Evolutionary conservation across 2,797 vertebrate species (phyloP).

Genomic region (Siniperca obscura): DNA sequence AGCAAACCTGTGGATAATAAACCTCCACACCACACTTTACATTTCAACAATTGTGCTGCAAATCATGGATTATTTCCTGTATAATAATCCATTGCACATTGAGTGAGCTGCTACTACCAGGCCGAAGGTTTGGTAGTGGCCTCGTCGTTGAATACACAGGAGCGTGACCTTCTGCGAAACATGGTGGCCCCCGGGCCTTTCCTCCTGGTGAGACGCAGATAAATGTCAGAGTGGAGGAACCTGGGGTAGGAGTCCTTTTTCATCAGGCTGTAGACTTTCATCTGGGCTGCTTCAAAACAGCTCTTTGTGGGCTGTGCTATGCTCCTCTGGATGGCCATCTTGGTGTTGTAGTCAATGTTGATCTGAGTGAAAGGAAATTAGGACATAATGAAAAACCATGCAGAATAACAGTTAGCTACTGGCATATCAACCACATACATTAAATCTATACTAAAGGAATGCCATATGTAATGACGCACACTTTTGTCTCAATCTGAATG

Average conservation of each 20-base stretch:
- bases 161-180: slow-evolving; percentile 91
- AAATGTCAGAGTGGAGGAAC: slow-evolving; percentile 91
- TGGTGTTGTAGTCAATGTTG: slow-evolving; percentile 94
- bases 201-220: slow-evolving; percentile 85
- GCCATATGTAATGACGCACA: not conserved
- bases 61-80: slow-evolving; percentile 20
- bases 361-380: slow-evolving; percentile 82
- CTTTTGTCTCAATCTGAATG: not conserved
- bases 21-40: slow-evolving; percentile 8
- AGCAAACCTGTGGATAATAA: slow-evolving; percentile 46
- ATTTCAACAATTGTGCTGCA: slow-evolving; percentile 32
- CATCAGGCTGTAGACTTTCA: slow-evolving; percentile 92
- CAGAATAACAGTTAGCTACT: not conserved
- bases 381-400: not conserved
- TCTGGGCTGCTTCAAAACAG: slow-evolving; percentile 91
- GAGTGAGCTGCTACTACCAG: slow-evolving; percentile 77
- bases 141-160: slow-evolving; percentile 91
- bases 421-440: not conserved
- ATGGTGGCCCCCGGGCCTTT: slow-evolving; percentile 79
- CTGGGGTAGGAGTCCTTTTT: slow-evolving; percentile 96
- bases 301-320: slow-evolving; percentile 81
- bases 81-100: slow-evolving; percentile 19
- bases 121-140: slow-evolving; percentile 76
- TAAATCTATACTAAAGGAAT: not conserved
- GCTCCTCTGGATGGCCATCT: slow-evolving; percentile 84